phyloP scores from a whole-genome alignment of 1,140 invertebrate species.

The Papilio polytes region DNA sequence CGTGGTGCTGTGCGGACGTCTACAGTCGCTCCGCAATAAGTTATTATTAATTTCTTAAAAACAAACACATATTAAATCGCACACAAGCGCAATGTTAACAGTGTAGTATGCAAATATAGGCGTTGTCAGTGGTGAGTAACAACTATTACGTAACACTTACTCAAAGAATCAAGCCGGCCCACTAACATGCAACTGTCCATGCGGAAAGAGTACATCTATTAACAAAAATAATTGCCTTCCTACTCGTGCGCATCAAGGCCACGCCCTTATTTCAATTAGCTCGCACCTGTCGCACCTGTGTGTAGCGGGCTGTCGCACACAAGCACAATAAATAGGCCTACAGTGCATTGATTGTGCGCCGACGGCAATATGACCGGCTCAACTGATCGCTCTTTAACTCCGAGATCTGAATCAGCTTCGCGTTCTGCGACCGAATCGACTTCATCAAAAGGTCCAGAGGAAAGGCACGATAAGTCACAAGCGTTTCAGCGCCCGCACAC shows the following conservation, averaged over 20 bases:
- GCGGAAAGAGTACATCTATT: background rate
- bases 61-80: too few species aligned
- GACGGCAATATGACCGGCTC: background rate
- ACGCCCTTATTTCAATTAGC: background rate
- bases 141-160: background rate
- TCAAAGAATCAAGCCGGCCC: background rate
- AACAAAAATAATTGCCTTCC: background rate
- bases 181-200: background rate
- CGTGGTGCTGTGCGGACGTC: too few species aligned
- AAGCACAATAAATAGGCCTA: too few species aligned
- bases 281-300: background rate
- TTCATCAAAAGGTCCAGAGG: background rate
- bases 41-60: too few species aligned
- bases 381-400: background rate
- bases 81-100: too few species aligned
- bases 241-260: slow-evolving; percentile 8
- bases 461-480: background rate
- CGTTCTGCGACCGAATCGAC: background rate
- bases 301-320: too few species aligned
- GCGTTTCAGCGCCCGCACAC: background rate
- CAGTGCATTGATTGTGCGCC: too few species aligned
- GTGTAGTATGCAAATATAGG: too few species aligned
- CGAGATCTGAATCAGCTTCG: background rate
- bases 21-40: too few species aligned
- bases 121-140: too few species aligned